Evolutionary conservation across 2,113 vertebrate species (phyloP), one percentile per base, ranked within the genome.

Genomic region (Myodes glareolus): DNA sequence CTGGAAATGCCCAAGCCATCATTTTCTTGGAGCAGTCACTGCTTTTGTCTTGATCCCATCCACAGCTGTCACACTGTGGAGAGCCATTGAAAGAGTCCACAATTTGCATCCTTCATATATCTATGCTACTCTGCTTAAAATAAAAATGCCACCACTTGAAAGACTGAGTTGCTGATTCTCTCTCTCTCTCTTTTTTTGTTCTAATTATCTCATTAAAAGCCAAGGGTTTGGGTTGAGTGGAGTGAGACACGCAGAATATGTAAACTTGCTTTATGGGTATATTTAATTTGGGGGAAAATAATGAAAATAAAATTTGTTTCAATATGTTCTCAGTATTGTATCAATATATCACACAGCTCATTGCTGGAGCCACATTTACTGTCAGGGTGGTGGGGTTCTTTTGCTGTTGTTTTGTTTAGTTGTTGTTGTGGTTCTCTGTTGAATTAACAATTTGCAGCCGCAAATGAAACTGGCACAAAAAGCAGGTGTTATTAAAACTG

Each of bases 401-500:
- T 86, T 86, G 82, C 42, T 61, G 70, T 29, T 82, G 33, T 58
- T 55, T 58, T 84, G 36, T 61, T 82, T 12, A 92, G 75, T 92
- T 95, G 87, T 92, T 81, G 88, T 96, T 89, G 95, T 95, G 91
- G 97, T 98, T 97, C 96, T 98, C 88, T 95, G 97, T 94, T 98
- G 98, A 98, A 98, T 98, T 98, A 65, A 98, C 97, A 95, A 93
- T 98, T 98, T 96, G 94, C 95, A 97, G 88, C 96, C 96, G 95
- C 97, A 98, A 98, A 98, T 98, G 97, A 98, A 98, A 98, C 97
- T 97, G 98, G 98, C 95, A 98, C 96, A 96, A 98, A 90, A 98
- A 97, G 85, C 97, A 98, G 88, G 95, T 98, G 98, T 98, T 98
- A 98, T 98, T 98, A 98, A 98, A 98, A 98, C 94, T 98, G 98